These are phyloP conservation scores for Phenganax stokvisi DNA, from an alignment of 92 coral and sea anemone species.

Conservation along the genomic window DNA sequence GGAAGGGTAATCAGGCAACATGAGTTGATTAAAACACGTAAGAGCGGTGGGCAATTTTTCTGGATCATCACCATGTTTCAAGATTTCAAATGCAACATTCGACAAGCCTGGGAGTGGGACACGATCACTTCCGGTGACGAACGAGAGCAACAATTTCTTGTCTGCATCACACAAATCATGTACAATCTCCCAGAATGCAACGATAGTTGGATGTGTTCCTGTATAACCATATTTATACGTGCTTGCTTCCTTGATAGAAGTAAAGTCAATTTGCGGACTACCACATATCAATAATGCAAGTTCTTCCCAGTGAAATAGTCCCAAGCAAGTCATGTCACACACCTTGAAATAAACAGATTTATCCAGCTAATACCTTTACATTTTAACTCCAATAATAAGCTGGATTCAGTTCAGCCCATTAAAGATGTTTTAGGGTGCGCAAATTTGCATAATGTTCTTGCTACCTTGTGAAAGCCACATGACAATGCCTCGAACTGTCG, in stretches of 20 bases:
- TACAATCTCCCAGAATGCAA: constrained; percentile 71
- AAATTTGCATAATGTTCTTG: background rate
- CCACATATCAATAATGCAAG: constrained; percentile 86
- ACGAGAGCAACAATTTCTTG: constrained; percentile 81
- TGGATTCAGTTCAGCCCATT: background rate
- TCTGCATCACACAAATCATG: constrained; percentile 68
- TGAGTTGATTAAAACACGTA: constrained; percentile 88
- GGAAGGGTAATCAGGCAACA: constrained; percentile 68
- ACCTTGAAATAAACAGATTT: constrained; percentile 47
- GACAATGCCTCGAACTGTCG: constrained; percentile 77
- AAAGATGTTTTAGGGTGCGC: background rate
- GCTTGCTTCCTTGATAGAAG: constrained; percentile 70
- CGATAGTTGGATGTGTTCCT: constrained; percentile 64
- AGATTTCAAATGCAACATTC: constrained; percentile 68
- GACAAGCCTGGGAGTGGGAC: constrained; percentile 70
- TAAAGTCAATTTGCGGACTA: constrained; percentile 77
- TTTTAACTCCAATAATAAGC: too few relatives aligned
- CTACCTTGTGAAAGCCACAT: constrained; percentile 90
- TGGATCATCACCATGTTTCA: constrained; percentile 76
- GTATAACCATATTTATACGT: constrained; percentile 80
- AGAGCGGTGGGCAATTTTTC: constrained; percentile 83
- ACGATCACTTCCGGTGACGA: constrained; percentile 93
- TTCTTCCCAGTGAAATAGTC: constrained; percentile 84
- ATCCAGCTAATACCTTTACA: background rate
- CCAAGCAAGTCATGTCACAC: constrained; percentile 76